These are phyloP conservation scores for Linnaemya tessellans DNA, from an alignment of 2,888 invertebrate genomes.

Conservation along the genomic window DNA sequence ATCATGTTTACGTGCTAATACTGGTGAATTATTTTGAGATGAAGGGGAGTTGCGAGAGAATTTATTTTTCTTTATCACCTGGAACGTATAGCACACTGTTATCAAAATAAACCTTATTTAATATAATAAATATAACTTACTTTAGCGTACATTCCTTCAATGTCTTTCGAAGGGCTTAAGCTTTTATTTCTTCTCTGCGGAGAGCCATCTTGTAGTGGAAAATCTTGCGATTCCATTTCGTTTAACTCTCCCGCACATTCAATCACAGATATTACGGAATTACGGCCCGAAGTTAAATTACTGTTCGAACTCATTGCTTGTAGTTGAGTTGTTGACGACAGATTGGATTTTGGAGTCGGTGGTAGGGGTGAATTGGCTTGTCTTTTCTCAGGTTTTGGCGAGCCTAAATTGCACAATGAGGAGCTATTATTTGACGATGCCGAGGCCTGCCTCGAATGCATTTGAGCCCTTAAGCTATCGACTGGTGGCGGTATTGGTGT, in stretches of 20 bases:
- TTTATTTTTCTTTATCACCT: conserved; percentile 84
- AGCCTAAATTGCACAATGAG: conserved; percentile 90
- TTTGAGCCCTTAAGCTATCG: conserved; percentile 86
- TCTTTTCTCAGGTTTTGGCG: conserved; percentile 94
- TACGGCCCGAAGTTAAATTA: conserved; percentile 82
- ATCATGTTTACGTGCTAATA: conserved; percentile 77
- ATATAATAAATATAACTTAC: conserved; percentile 84
- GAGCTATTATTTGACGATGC: conserved; percentile 87
- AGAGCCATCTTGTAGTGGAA: conserved; percentile 74
- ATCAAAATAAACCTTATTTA: not conserved
- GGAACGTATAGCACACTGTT: not conserved
- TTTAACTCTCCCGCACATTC: conserved; percentile 76
- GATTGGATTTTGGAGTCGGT: conserved; percentile 87
- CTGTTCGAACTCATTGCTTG: conserved; percentile 79
- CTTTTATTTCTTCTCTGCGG: conserved; percentile 81
- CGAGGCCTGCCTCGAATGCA: conserved; percentile 83
- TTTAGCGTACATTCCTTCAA: conserved; percentile 96
- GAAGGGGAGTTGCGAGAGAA: conserved; percentile 80
- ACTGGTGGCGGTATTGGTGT: conserved; percentile 85
- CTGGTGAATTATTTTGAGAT: conserved; percentile 81
- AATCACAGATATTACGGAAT: conserved; percentile 83
- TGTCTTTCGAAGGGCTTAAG: conserved; percentile 86
- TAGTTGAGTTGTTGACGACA: conserved; percentile 74
- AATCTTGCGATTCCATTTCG: conserved; percentile 61
- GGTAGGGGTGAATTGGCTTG: conserved; percentile 95